phyloP scores from a whole-genome alignment of 2,888 invertebrate species.

The Hyles lineata region DNA sequence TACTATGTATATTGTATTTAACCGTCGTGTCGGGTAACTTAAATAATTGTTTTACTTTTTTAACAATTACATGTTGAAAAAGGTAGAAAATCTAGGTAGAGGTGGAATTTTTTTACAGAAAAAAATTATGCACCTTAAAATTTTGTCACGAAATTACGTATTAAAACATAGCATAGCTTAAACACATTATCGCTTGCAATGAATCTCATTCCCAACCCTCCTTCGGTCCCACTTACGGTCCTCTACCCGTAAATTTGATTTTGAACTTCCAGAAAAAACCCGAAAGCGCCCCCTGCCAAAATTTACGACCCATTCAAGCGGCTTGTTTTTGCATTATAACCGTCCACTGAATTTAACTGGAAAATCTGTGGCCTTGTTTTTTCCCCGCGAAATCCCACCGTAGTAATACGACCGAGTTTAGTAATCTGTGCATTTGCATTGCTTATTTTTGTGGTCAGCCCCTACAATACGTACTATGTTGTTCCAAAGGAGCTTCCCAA shows the following conservation, averaged over 20 bases:
- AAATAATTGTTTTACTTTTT: too few relatives aligned
- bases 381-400: conserved; percentile 60
- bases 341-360: conserved; percentile 61
- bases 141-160: not conserved
- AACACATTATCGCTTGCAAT: conserved; percentile 2
- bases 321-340: conserved; percentile 71
- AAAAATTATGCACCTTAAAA: not conserved
- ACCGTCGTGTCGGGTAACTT: too few relatives aligned
- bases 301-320: conserved; percentile 68
- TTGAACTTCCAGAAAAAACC: conserved; percentile 67
- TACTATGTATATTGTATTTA: too few relatives aligned
- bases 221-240: conserved; percentile 46
- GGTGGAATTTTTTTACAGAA: too few relatives aligned
- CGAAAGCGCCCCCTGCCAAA: conserved; percentile 59
- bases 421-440: not conserved
- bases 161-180: not conserved
- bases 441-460: not conserved
- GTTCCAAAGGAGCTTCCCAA: too few relatives aligned
- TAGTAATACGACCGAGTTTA: conserved; percentile 21
- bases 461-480: too few relatives aligned
- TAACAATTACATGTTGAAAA: too few relatives aligned
- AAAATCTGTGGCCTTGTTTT: conserved; percentile 66
- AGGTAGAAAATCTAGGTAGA: too few relatives aligned
- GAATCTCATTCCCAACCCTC: conserved; percentile 33
- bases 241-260: conserved; percentile 63